These are phyloP conservation scores for Sylvicola cinctus DNA, from an alignment of 2,888 invertebrate genomes.

Conservation along the genomic window DNA sequence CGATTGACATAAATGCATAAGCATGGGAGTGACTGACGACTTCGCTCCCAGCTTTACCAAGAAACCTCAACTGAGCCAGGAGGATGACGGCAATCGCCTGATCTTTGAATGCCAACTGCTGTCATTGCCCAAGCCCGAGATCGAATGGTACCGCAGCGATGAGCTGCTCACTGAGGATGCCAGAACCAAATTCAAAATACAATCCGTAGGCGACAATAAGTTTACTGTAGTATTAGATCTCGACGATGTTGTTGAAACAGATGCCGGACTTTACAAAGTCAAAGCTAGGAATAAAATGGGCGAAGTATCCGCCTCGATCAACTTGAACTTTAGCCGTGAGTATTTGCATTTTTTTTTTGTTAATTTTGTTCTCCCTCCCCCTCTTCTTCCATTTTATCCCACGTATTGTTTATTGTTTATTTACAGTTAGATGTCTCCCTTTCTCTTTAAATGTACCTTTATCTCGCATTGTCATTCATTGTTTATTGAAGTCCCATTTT, in stretches of 20 bases:
- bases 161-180: slow-evolving; percentile 63
- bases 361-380: neutral
- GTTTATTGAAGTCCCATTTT: neutral
- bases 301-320: slow-evolving; percentile 91
- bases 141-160: slow-evolving; percentile 81
- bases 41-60: slow-evolving; percentile 97
- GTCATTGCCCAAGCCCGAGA: slow-evolving; percentile 74
- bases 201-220: slow-evolving; percentile 65
- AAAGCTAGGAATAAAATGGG: slow-evolving; percentile 94
- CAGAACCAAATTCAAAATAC: slow-evolving; percentile 74
- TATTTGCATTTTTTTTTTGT: slow-evolving; percentile 17
- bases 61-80: slow-evolving; percentile 91
- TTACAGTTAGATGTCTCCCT: too few species aligned
- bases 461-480: too few species aligned
- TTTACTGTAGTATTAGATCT: slow-evolving; percentile 82
- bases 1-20: too few species aligned
- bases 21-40: slow-evolving; percentile 44
- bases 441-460: too few species aligned
- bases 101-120: slow-evolving; percentile 85
- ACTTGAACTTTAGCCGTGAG: slow-evolving; percentile 96
- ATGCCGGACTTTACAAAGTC: slow-evolving; percentile 91
- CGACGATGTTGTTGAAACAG: slow-evolving; percentile 88
- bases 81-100: slow-evolving; percentile 87
- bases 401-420: too few species aligned
- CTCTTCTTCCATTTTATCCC: neutral